Evolutionary conservation across 2,888 invertebrate genomes (phyloP), one percentile per base, ranked within the genome.

Genomic region (Agrochola lychnidis): DNA sequence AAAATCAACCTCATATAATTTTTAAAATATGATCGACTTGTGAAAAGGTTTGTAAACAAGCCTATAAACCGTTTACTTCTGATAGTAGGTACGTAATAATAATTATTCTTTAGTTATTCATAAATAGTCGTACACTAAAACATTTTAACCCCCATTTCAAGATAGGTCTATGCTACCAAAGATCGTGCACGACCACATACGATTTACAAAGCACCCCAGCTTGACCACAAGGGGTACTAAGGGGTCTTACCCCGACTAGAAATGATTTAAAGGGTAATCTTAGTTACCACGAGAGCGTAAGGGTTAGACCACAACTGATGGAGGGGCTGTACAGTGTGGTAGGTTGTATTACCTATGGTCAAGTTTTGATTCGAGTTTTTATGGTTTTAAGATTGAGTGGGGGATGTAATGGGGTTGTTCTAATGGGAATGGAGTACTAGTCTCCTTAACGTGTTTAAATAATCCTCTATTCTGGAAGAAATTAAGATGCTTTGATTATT

Each of bases 211-310:
- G 78, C 53, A 57, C 82, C 80, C 63, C n/a, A 42, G 25, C n/a
- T 77, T 76, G 73, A 85, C 85, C 85, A 83, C 85, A 85, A 78
- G 53, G 76, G 82, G 78, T 74, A 62, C 79, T 76, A 67, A 78
- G 64, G 84, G 87, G 69, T 56, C 64, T 73, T 9, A 79, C 59
- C 76, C 70, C 67, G 69, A 70, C 84, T 83, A 86, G 83, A 86
- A 86, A 86, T 86, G 82, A 86, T 86, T 86, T 86, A 85, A 73
- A 87, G 84, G 85, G 84, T 82, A 84, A 84, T 84, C 85, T 84
- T 70, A 73, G 84, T 72, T 72, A 84, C 84, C 84, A 70, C 84
- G 75, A 78, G 57, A 66, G 42, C 72, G 80, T 66, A 67, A 73
- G 82, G 82, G 85, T 74, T 56, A 66, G 30, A 84, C 84, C 84